phyloP scores from a whole-genome alignment of 1,140 invertebrate species.

The Drosophila bipectinata region DNA sequence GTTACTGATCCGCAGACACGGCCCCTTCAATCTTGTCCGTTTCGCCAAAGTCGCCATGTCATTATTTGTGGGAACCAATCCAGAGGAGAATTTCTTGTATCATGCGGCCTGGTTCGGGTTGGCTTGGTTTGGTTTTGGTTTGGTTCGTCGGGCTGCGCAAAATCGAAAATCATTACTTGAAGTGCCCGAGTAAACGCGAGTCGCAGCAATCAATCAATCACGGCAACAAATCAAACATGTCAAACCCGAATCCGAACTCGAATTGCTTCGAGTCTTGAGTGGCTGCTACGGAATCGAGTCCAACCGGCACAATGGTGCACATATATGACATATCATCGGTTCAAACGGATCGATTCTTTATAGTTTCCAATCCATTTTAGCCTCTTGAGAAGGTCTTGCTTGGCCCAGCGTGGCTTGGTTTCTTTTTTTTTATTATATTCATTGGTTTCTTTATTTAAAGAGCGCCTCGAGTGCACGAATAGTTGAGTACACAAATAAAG shows the following conservation, averaged over 20 bases:
- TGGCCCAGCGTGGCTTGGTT: constrained; percentile 24
- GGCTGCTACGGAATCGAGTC: constrained; percentile 48
- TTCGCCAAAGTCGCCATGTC: constrained; percentile 65
- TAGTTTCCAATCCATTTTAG: constrained; percentile 19
- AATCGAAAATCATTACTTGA: constrained; percentile 79
- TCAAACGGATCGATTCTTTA: constrained; percentile 36
- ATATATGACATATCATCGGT: constrained; percentile 69
- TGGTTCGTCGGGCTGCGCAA: constrained; percentile 34
- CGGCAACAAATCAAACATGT: constrained; percentile 71
- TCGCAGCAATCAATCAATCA: constrained; percentile 82
- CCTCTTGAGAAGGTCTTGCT: constrained; percentile 45
- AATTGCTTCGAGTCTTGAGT: constrained; percentile 45
- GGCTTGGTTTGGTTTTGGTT: too few species aligned
- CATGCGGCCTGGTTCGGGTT: constrained; percentile 28
- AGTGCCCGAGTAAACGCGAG: constrained; percentile 35
- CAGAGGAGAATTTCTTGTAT: constrained; percentile 51
- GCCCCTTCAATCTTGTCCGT: constrained; percentile 35
- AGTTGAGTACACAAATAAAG: constrained; percentile 62
- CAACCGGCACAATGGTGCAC: constrained; percentile 59
- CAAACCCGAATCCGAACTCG: constrained; percentile 29
- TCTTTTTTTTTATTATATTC: constrained; percentile 37
- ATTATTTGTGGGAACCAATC: constrained; percentile 80
- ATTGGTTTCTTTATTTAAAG: constrained; percentile 9
- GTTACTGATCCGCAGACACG: constrained; percentile 25
- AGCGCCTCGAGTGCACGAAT: constrained; percentile 52